Percentiles rank a stretch among this genome's conserved stretches.
Evolutionary conservation across 2,888 invertebrate species (phyloP).

Genomic region (Phlogophora meticulosa): DNA sequence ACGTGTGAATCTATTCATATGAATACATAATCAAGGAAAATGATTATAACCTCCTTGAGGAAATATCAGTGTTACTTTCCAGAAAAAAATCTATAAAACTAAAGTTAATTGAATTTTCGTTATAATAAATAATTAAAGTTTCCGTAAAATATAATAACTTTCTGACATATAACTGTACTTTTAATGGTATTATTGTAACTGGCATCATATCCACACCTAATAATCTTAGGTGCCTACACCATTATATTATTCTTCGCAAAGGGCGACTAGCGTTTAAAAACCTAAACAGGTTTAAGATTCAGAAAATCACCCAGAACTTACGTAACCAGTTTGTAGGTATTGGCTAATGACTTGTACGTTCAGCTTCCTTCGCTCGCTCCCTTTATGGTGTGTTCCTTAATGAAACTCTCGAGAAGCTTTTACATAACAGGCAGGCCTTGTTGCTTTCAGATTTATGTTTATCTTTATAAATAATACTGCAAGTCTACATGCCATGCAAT

Average conservation of each 20-base stretch:
- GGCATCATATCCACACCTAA: too few species aligned
- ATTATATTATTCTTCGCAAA: not conserved
- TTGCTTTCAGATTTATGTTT: slow-evolving; percentile 19
- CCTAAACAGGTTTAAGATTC: slow-evolving; percentile 29
- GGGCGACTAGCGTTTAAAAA: not conserved
- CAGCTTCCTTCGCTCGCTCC: slow-evolving; percentile 19
- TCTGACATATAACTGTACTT: too few species aligned
- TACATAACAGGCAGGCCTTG: slow-evolving; percentile 12
- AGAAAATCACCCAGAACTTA: slow-evolving; percentile 26
- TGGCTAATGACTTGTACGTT: slow-evolving; percentile 47
- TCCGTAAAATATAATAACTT: too few species aligned
- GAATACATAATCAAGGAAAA: not conserved
- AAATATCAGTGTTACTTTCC: too few species aligned
- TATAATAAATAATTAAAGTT: too few species aligned
- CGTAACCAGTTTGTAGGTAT: slow-evolving; percentile 47
- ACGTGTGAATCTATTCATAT: too few species aligned
- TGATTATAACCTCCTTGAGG: not conserved
- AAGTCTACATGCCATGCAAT: too few species aligned
- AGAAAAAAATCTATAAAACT: too few species aligned
- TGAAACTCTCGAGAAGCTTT: slow-evolving; percentile 20
- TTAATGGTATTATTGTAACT: too few species aligned
- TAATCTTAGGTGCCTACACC: too few species aligned
- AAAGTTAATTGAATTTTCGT: too few species aligned
- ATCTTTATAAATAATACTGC: not conserved
- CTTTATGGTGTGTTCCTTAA: slow-evolving; percentile 32